phyloP scores from a whole-genome alignment of 2,797 vertebrate species.

The Coregonus ussuriensis region DNA sequence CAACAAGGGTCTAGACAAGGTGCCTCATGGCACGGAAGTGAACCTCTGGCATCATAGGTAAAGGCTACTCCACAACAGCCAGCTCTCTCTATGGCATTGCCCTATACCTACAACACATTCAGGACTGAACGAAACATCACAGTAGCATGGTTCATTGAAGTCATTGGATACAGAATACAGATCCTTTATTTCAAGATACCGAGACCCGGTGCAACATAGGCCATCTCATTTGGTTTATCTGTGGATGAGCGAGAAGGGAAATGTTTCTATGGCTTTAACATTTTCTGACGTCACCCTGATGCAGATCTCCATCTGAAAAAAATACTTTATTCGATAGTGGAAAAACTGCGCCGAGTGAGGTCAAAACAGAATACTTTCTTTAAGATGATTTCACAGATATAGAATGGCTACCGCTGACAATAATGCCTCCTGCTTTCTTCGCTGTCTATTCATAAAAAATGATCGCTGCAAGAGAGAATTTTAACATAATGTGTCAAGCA shows the following conservation, averaged over 20 bases:
- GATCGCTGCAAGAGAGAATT: no score
- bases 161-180: background rate
- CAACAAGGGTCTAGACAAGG: background rate
- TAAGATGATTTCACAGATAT: background rate
- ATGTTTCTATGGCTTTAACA: conserved; percentile 38
- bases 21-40: background rate
- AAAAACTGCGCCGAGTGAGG: background rate
- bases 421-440: background rate
- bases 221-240: background rate
- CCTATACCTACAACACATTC: background rate
- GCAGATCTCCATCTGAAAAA: conserved; percentile 44
- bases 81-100: no score
- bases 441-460: no score
- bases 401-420: background rate
- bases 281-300: conserved; percentile 66
- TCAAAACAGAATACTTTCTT: background rate
- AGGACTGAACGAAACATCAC: background rate
- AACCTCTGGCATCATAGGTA: background rate
- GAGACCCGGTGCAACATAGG: background rate
- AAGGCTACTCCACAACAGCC: background rate
- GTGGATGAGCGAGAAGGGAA: background rate
- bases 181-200: background rate
- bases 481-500: conserved; percentile 21
- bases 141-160: background rate
- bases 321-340: conserved; percentile 3